These are phyloP conservation scores for Macroglossus sobrinus DNA, from an alignment of 2,113 vertebrate species.

Conservation along the genomic window DNA sequence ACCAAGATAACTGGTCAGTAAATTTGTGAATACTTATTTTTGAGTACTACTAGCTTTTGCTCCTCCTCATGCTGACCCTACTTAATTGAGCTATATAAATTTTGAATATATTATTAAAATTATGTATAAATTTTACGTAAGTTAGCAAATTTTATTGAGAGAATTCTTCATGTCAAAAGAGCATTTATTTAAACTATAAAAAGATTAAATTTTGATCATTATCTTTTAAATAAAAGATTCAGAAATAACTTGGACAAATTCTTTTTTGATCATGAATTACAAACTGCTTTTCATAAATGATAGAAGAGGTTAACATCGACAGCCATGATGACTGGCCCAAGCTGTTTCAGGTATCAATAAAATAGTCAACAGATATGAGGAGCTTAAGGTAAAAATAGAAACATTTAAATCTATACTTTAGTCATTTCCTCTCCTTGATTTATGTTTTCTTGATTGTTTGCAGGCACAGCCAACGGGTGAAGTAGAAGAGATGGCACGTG, in stretches of 20 bases:
- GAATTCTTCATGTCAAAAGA: not conserved
- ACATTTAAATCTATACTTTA: not conserved
- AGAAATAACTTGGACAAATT: not conserved
- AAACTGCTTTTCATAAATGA: not conserved
- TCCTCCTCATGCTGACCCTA: not conserved
- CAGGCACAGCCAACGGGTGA: not conserved
- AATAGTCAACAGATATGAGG: not conserved
- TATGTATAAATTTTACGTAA: not conserved
- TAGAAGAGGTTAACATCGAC: not conserved
- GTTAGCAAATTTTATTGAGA: not conserved
- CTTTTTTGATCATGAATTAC: not conserved
- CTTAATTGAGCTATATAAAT: not conserved
- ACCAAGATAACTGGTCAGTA: not conserved
- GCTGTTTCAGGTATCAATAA: not conserved
- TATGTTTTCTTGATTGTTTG: not conserved
- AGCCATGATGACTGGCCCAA: rapidly evolving
- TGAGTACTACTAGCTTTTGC: not conserved
- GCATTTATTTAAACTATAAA: not conserved
- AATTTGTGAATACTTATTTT: not conserved
- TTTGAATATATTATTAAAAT: not conserved
- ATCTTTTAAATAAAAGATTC: not conserved
- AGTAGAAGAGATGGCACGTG: not conserved
- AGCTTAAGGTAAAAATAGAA: not conserved
- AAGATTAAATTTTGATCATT: not conserved
- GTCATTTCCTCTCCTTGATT: not conserved